A percentile compares a stretch with the other conserved stretches of the same genome.
Conservation (phyloP, 1,140 invertebrate genomes). For the Drosophila nigrodunni region DNA sequence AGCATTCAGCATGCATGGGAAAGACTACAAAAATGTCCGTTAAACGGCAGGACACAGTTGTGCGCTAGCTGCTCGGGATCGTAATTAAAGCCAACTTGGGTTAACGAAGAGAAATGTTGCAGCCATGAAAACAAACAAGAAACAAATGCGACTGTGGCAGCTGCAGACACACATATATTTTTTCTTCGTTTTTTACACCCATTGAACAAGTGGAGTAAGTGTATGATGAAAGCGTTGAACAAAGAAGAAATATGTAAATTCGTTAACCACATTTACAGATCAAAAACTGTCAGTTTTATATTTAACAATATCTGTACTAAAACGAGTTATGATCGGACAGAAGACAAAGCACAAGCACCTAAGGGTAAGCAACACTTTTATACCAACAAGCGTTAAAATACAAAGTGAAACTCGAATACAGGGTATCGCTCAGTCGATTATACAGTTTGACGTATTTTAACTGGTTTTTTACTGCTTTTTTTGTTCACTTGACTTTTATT, state of each 20-base stretch:
- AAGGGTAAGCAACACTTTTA: too few relatives aligned
- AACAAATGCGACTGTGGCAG: slow-evolving; percentile 51
- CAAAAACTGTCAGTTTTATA: too few relatives aligned
- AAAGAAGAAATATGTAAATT: too few relatives aligned
- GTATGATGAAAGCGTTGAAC: too few relatives aligned
- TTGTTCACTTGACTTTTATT: slow-evolving; percentile 79
- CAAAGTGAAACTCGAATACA: too few relatives aligned
- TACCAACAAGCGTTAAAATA: too few relatives aligned
- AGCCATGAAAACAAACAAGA: slow-evolving; percentile 52
- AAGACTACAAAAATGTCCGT: slow-evolving; percentile 29
- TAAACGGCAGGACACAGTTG: slow-evolving; percentile 45
- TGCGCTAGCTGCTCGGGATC: slow-evolving; percentile 46
- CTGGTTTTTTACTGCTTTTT: slow-evolving; percentile 48
- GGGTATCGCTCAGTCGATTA: too few relatives aligned
- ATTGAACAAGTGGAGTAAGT: too few relatives aligned
- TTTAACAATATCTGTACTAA: too few relatives aligned
- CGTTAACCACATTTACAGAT: too few relatives aligned
- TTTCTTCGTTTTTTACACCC: neutral
- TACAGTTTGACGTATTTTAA: neutral
- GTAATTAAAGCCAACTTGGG: slow-evolving; percentile 74
- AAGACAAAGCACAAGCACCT: too few relatives aligned
- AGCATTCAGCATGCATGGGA: neutral
- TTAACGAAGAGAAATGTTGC: slow-evolving; percentile 77
- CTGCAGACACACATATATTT: slow-evolving; percentile 37
- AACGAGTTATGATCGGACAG: too few relatives aligned